These are phyloP conservation scores for Vanessa cardui DNA, from an alignment of 2,888 invertebrate genomes.

Conservation along the genomic window DNA sequence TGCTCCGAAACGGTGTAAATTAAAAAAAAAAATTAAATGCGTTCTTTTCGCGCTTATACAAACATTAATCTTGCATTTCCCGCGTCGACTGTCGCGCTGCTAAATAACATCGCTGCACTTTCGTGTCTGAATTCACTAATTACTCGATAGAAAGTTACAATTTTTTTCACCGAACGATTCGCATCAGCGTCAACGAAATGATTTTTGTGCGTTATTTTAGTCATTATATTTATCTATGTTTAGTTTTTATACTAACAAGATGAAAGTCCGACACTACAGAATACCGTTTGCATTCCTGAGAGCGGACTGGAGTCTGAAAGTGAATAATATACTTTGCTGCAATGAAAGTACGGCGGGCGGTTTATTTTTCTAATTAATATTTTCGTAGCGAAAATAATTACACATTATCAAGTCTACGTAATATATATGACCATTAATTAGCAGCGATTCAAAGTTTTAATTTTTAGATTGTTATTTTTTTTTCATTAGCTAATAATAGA, in stretches of 20 bases:
- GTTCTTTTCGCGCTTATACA: constrained; percentile 41
- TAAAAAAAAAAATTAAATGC: constrained; percentile 48
- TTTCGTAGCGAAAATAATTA: constrained; percentile 48
- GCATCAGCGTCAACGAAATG: constrained; percentile 53
- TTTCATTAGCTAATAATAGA: too few species aligned
- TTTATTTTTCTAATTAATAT: constrained; percentile 45
- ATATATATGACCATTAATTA: constrained; percentile 27
- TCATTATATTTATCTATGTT: constrained; percentile 64
- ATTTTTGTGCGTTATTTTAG: constrained; percentile 64
- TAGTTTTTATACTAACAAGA: constrained; percentile 71
- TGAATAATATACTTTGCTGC: constrained; percentile 40
- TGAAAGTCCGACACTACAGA: constrained; percentile 71
- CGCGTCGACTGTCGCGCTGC: constrained; percentile 47
- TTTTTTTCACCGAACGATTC: constrained; percentile 60
- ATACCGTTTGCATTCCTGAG: constrained; percentile 60
- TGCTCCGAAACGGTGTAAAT: constrained; percentile 42
- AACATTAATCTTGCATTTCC: constrained; percentile 51
- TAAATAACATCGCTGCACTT: constrained; percentile 61
- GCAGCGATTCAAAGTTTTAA: constrained; percentile 6
- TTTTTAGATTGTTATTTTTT: neutral
- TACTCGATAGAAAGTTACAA: constrained; percentile 70
- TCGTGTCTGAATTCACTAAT: constrained; percentile 80
- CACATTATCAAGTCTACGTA: constrained; percentile 13
- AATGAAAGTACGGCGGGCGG: constrained; percentile 41
- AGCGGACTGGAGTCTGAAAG: constrained; percentile 39